phyloP scores from a whole-genome alignment of 2,113 vertebrate genomes.

The Sylvia atricapilla region DNA sequence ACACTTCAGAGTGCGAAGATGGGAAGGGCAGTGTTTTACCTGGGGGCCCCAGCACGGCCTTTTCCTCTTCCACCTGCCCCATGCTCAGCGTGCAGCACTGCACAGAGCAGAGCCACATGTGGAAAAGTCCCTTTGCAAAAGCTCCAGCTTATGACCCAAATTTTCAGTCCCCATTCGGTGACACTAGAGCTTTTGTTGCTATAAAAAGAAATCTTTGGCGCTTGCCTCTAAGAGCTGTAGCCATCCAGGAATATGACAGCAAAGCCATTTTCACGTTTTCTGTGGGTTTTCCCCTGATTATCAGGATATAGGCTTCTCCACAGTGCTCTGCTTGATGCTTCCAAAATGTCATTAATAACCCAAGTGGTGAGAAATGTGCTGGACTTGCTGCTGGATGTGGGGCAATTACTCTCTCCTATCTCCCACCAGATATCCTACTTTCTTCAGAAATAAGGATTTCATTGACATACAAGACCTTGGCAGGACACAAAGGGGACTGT shows the following conservation, averaged over 20 bases:
- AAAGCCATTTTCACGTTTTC: background rate
- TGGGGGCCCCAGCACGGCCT: background rate
- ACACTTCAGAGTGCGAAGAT: background rate
- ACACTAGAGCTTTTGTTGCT: background rate
- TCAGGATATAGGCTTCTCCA: background rate
- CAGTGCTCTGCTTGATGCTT: background rate
- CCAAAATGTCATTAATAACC: background rate
- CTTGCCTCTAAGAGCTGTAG: background rate
- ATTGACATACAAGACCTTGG: fast-evolving
- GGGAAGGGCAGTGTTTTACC: background rate
- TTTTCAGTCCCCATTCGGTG: background rate
- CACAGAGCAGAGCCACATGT: background rate
- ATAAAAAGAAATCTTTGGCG: constrained; percentile 3
- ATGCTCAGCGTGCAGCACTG: fast-evolving
- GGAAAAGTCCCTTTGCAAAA: background rate
- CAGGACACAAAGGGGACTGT: background rate
- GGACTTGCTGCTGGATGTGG: background rate
- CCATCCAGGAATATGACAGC: background rate
- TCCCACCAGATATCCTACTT: background rate
- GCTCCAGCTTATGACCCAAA: background rate
- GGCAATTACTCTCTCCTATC: background rate
- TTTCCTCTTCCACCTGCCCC: background rate
- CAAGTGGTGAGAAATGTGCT: background rate
- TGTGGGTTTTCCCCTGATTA: background rate
- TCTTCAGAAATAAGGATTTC: background rate